Base-by-base conservation (phyloP, 2,888 invertebrate genomes). In the Sphaeridia pumilis region DNA sequence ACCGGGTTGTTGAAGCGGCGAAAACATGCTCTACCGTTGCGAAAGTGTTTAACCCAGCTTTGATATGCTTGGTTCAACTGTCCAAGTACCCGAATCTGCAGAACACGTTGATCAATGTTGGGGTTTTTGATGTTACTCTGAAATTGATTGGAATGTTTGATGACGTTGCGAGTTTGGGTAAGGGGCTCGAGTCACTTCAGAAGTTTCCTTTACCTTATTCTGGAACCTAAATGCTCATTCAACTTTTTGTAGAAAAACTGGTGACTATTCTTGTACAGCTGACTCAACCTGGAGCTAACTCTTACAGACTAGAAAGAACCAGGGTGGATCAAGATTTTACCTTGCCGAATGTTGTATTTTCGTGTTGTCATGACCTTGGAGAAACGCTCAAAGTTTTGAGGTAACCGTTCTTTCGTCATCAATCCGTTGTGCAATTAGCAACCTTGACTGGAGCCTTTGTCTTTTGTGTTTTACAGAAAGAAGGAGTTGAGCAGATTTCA, bases 351-450 rank as follows among this genome's bases (percentile, higher is more conserved):
- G 38, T 38, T 1, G 26, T 45, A 3, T 22, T 52, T 14, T 22
- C 52, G 22, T 52, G 52, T 21, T 46, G 46, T 36, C 12, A 20
- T n/a, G 12, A 45, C 3, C 17, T 52, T 26, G 52, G 52, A 38
- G 46, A 52, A 38, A 52, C 52, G 12, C 4, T 52, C n/a, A 52
- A 52, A 45, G 22, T 52, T 34, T 46, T 52, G 27, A 36, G 36
- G 52, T 52, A 46, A 52, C 27, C 41, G 5, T 17, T 3, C 3
- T 36, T 36, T 36, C 20, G 20, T 17, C n/a, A 36, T 7, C 10
- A 17, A 4, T 10, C 4, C 36, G 3, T n/a, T n/a, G n/a, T n/a
- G n/a, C n/a, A n/a, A n/a, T n/a, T n/a, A n/a, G n/a, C n/a, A n/a
- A n/a, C n/a, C n/a, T n/a, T n/a, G n/a, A n/a, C n/a, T n/a, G n/a